Evolutionary conservation across 2,797 vertebrate species (phyloP).

Genomic region (Apodemus agrarius): DNA sequence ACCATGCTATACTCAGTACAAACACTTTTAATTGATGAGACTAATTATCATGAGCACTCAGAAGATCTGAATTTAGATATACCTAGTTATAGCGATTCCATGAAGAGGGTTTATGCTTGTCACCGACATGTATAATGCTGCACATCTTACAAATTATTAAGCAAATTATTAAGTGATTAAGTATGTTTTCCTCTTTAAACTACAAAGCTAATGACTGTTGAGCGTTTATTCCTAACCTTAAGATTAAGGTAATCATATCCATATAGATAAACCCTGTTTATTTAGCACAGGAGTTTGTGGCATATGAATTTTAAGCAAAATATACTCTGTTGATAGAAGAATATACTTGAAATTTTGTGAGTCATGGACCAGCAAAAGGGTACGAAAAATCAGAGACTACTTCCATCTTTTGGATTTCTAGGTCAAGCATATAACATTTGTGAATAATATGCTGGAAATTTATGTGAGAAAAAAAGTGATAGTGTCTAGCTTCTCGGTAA

Average conservation of each 20-base stretch:
- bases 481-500: neutral
- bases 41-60: neutral
- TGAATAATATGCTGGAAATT: neutral
- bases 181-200: neutral
- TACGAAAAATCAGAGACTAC: neutral
- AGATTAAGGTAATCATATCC: neutral
- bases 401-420: neutral
- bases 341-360: neutral
- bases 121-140: neutral
- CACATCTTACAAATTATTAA: neutral
- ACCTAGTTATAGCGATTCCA: neutral
- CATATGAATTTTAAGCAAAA: neutral
- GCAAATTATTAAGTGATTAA: neutral
- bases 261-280: neutral
- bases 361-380: neutral
- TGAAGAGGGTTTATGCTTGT: neutral
- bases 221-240: neutral
- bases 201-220: neutral
- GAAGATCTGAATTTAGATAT: neutral
- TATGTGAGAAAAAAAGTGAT: neutral
- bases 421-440: neutral
- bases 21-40: neutral
- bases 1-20: neutral
- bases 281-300: neutral
- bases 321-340: neutral